These are phyloP conservation scores for Melitaea athalia DNA, from an alignment of 2,888 invertebrate species.

Conservation along the genomic window DNA sequence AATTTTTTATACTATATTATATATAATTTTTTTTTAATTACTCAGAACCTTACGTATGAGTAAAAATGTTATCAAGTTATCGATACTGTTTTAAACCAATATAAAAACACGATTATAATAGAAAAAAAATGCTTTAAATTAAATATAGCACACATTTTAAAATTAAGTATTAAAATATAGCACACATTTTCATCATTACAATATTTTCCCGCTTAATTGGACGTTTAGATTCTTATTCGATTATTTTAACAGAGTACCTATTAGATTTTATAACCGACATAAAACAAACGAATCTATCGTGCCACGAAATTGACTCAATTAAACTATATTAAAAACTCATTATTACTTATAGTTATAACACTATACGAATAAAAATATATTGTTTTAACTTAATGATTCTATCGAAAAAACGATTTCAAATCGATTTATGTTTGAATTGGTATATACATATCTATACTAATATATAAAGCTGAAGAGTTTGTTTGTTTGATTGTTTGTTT, in stretches of 20 bases:
- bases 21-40: too few relatives aligned
- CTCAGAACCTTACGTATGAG: too few relatives aligned
- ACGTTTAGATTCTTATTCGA: constrained; percentile 13
- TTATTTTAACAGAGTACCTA: constrained; percentile 19
- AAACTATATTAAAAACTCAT: constrained; percentile 29
- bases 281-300: constrained; percentile 11
- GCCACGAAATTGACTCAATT: constrained; percentile 15
- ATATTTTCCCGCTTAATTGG: too few relatives aligned
- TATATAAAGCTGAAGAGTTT: neutral
- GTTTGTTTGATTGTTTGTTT: too few relatives aligned
- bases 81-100: too few relatives aligned
- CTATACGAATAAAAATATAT: neutral
- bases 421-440: neutral
- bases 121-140: too few relatives aligned
- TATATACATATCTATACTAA: neutral
- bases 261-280: constrained; percentile 17
- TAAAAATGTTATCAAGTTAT: too few relatives aligned
- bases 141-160: too few relatives aligned
- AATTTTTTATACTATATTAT: too few relatives aligned
- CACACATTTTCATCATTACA: too few relatives aligned
- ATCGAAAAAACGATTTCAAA: neutral
- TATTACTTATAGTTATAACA: constrained; percentile 7
- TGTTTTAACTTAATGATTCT: neutral
- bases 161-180: too few relatives aligned
- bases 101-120: too few relatives aligned